Evolutionary conservation across 2,888 invertebrate species (phyloP), one percentile per base, ranked within the genome.

Genomic region (Timema podura): DNA sequence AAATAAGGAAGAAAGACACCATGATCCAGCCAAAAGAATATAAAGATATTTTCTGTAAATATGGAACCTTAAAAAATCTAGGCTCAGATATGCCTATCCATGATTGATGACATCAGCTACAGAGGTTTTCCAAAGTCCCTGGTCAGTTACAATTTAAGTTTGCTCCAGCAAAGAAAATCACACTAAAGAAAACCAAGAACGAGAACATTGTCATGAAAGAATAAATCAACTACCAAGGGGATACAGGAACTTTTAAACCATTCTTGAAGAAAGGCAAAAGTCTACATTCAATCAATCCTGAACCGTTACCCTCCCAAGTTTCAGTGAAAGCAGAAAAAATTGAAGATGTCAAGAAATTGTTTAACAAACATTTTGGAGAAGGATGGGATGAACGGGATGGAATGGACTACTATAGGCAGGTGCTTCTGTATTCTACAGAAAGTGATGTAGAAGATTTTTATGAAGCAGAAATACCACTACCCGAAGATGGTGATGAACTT

Each of bases 141-240:
- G 74, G 73, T 30, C 69, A 71, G 61, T 75, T 73, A 73, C 76
- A 76, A 68, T 76, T 76, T 68, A 68, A 74, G 64, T 74, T 76
- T 68, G 67, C 72, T 59, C 68, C 68, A 68, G 68, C 68, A 48
- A 75, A 75, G 71, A 64, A 74, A 59, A 70, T 74, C 61, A 68
- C 61, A 47, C 61, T 73, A 13, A 70, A 67, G 15, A 70, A 69
- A 70, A 71, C 66, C 30, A 67, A 11, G 47, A n/a, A 64, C 48
- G 47, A 64, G 48, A 48, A n/a, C 48, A 67, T 46, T 44, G 16
- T 65, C 10, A 48, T 68, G 30, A 30, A 67, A 47, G 61, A 68
- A 48, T 68, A 70, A 48, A 57, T 61, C 16, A 57, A 65, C 45
- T 68, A 68, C 67, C 54, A 45, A 44, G 48, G 15, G 48, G 65